Base-by-base conservation (phyloP, 1,140 invertebrate species). In the honey bee (Apis mellifera) region DNA sequence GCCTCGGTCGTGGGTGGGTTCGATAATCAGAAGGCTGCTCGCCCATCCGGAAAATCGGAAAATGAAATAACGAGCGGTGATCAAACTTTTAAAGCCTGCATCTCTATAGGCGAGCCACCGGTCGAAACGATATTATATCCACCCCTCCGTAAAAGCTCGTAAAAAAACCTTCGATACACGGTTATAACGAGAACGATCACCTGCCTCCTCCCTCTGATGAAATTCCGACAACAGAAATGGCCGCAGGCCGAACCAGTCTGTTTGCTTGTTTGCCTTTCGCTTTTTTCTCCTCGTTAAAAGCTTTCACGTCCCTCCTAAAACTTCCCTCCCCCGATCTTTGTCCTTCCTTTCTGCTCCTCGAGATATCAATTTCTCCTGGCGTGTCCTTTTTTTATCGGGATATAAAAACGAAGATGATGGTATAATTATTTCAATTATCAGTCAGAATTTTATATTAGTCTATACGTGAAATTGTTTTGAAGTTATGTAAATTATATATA, bases 41-140 rank as follows among this genome's bases (percentile, higher is more conserved):
- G 48, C 4, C 19, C 70, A 15, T 48, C 1, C 48, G 62, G 64
- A 84, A 87, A 86, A 86, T 86, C 80, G 60, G 64, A 68, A 80
- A 86, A 84, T 84, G 42, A 84, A 82, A 88, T 75, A 84, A 78
- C 65, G 70, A 73, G 50, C n/a, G 32, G 48, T 13, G 80, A 78
- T 76, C 60, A 81, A 86, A 71, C 26, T 78, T 87, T 82, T 17
- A 52, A 48, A 59, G 48, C 17, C 23, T 12, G 60, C 12, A 64
- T 62, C 17, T 5, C 9, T 48, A n/a, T 62, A 62, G 21, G 32
- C n/a, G 32, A 42, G 32, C 32, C 26, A 19, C n/a, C 48, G 59
- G 2, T 21, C 19, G 32, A 48, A 64, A 52, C 57, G 69, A 21
- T 70, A 81, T 60, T 74, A 79, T 66, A 76, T 62, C 52, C 15